Percentiles rank a stretch among this genome's conserved stretches.
phyloP scores from a whole-genome alignment of 1,140 invertebrate species.

The Drosophila pallidifrons region DNA sequence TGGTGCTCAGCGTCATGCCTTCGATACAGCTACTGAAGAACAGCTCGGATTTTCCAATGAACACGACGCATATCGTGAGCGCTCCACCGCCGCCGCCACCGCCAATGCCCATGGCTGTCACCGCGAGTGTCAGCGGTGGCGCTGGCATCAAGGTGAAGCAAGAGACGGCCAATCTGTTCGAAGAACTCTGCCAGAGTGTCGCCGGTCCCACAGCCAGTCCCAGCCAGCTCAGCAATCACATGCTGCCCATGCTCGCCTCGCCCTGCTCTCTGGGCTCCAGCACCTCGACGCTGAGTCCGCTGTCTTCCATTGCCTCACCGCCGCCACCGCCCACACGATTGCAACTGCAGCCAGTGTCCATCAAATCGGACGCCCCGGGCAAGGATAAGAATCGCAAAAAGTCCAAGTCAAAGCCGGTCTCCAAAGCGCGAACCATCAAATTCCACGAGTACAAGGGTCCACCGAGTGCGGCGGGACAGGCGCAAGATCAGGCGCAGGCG shows the following conservation, averaged over 20 bases:
- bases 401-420: constrained; percentile 92
- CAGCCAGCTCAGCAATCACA: constrained; percentile 58
- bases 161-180: constrained; percentile 86
- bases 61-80: constrained; percentile 11
- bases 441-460: constrained; percentile 99
- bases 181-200: constrained; percentile 88
- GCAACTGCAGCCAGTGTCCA: constrained; percentile 82
- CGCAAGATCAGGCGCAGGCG: constrained; percentile 84
- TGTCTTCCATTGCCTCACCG: constrained; percentile 87
- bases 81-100: constrained; percentile 63
- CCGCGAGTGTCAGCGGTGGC: constrained; percentile 26
- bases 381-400: constrained; percentile 96
- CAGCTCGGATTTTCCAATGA: constrained; percentile 11
- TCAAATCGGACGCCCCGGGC: constrained; percentile 89
- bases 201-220: constrained; percentile 81
- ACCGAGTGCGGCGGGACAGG: constrained; percentile 93
- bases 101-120: constrained; percentile 73
- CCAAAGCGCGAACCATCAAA: constrained; percentile 96
- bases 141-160: constrained; percentile 71
- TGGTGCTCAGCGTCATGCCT: constrained; percentile 74
- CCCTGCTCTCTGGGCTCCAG: constrained; percentile 87
- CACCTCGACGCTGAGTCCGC: constrained; percentile 89
- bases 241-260: constrained; percentile 87
- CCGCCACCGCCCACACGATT: constrained; percentile 85
- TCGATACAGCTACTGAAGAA: constrained; percentile 62